These are phyloP conservation scores for Atta colombica DNA, from an alignment of 1,140 invertebrate genomes.

Conservation along the genomic window DNA sequence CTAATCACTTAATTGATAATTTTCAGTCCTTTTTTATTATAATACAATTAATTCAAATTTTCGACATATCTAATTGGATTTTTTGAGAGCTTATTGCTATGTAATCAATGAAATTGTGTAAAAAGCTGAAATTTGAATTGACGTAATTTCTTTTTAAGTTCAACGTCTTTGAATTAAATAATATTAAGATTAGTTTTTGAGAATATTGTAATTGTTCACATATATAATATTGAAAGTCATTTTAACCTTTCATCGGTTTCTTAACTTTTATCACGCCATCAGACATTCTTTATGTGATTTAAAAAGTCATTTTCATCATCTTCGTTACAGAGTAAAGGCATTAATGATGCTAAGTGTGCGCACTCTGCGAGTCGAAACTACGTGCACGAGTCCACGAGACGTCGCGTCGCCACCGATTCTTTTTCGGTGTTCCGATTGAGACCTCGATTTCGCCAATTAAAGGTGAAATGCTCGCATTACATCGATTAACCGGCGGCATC, in stretches of 20 bases:
- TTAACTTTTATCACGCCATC: neutral
- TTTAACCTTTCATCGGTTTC: neutral
- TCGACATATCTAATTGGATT: neutral
- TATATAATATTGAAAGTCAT: neutral
- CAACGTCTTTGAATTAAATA: neutral
- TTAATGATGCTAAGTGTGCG: conserved; percentile 16
- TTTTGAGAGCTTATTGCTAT: neutral
- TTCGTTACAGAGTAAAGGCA: neutral
- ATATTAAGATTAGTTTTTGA: neutral
- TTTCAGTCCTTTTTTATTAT: neutral
- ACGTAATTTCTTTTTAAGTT: neutral
- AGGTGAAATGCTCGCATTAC: conserved; percentile 70
- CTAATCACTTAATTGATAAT: neutral
- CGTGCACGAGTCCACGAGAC: conserved; percentile 14
- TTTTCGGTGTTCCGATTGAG: conserved; percentile 66
- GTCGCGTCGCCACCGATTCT: neutral
- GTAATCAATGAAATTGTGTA: neutral
- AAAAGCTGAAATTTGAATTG: neutral
- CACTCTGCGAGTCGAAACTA: neutral
- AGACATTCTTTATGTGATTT: neutral
- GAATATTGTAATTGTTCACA: neutral
- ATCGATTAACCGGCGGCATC: conserved; percentile 67
- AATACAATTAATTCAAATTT: neutral
- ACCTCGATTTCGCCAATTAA: conserved; percentile 75
- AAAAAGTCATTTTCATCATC: conserved; percentile 10